phyloP scores from a whole-genome alignment of 92 coral and sea anemone species.

The Heteractis magnifica region DNA sequence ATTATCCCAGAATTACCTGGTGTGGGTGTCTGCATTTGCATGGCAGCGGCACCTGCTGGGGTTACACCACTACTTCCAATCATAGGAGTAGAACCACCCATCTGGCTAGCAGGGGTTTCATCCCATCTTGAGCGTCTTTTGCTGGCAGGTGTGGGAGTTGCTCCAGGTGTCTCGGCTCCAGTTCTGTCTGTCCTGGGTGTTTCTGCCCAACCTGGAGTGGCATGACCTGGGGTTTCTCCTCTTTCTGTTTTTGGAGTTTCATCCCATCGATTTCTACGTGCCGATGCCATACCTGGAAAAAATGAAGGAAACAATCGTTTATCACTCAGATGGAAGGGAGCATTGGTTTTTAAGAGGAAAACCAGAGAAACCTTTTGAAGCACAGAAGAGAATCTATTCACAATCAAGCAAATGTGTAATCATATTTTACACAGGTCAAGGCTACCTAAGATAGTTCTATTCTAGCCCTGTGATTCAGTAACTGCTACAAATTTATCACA shows the following conservation, averaged over 20 bases:
- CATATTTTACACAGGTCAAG: too few species aligned
- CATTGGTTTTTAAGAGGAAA: too few species aligned
- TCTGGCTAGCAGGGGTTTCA: constrained; percentile 97
- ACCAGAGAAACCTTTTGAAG: too few species aligned
- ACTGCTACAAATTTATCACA: too few species aligned
- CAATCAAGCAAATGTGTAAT: too few species aligned
- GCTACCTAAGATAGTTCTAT: too few species aligned
- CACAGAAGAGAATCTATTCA: too few species aligned
- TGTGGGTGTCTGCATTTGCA: constrained; percentile 99
- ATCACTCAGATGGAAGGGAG: too few species aligned
- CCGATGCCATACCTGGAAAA: constrained; percentile 74
- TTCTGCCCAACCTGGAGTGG: constrained; percentile 99
- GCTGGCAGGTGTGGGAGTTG: constrained; percentile 99
- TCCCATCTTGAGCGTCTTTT: constrained; percentile 98
- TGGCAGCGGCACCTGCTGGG: constrained; percentile 96
- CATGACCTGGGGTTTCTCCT: constrained; percentile 96
- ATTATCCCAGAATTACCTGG: constrained; percentile 62
- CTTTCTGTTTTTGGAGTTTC: constrained; percentile 98
- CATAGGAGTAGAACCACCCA: constrained; percentile 93
- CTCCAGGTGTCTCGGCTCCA: constrained; percentile 97
- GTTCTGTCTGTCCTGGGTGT: constrained; percentile 97
- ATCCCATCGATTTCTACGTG: constrained; percentile 98
- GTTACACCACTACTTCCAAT: constrained; percentile 95
- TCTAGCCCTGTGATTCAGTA: too few species aligned
- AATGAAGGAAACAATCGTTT: not conserved